These are phyloP conservation scores for Himalopsyche phryganea DNA, from an alignment of 1,140 invertebrate species.

Conservation along the genomic window DNA sequence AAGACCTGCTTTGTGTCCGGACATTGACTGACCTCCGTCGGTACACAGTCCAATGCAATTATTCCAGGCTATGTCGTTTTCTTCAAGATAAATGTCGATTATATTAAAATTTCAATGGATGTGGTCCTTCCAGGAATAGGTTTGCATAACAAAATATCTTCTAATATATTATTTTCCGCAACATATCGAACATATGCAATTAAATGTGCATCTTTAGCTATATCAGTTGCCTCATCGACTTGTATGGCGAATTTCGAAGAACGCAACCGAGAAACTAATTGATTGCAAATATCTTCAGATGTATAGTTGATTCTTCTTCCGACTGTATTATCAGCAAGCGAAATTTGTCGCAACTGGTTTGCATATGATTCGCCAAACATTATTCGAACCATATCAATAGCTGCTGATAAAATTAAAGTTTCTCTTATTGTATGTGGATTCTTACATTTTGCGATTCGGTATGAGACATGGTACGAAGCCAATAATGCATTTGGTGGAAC, in stretches of 20 bases:
- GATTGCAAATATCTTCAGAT: conserved; percentile 29
- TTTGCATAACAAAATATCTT: conserved; percentile 23
- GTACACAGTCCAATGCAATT: conserved; percentile 23
- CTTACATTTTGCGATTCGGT: conserved; percentile 35
- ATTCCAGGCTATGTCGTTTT: conserved; percentile 20
- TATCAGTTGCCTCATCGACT: no score
- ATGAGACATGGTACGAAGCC: no score
- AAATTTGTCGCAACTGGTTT: conserved; percentile 22
- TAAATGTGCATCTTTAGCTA: no score
- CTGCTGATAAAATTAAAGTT: no score
- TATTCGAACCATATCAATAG: no score
- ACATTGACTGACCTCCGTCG: conserved; percentile 18
- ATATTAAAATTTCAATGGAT: no score
- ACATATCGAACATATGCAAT: conserved; percentile 23
- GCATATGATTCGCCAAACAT: conserved; percentile 36
- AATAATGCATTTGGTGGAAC: no score
- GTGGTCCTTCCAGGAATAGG: conserved; percentile 14
- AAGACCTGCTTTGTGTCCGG: not conserved
- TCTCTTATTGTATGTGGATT: conserved; percentile 39
- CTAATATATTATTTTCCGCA: conserved; percentile 17
- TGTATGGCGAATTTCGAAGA: conserved; percentile 28
- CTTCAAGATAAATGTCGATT: no score
- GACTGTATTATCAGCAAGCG: conserved; percentile 30
- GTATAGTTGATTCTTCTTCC: conserved; percentile 32
- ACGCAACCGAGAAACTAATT: conserved; percentile 20